Evolutionary conservation across 2,797 vertebrate species (phyloP), one percentile per base, ranked within the genome.

Genomic region (Ataeniobius toweri): DNA sequence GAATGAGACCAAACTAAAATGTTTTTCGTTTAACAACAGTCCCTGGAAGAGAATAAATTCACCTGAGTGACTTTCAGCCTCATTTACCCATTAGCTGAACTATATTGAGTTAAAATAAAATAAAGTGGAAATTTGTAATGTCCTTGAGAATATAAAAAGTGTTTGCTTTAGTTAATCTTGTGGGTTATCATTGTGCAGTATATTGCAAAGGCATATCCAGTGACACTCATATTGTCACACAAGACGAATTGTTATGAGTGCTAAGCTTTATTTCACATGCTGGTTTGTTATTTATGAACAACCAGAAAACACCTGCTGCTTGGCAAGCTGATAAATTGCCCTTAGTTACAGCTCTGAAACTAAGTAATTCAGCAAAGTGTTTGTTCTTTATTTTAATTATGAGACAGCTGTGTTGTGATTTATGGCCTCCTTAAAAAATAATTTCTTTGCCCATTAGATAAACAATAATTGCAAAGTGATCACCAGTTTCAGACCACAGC

Each of bases 391-490:
- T 77, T 70, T 84, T 77, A 85, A 77, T 83, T 74, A 41, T 53
- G 12, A 74, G 78, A 83, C 84, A 88, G 87, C 81, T 80, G 79
- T 0, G 8, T 22, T 73, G 48, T 83, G 79, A 90, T 88, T 88
- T 56, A 91, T 83, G 53, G 75, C 75, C 61, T 81, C 50, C 56
- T 75, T 69, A 77, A 78, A 36, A 87, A 53, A 69, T 50, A 24
- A 50, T 77, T 72, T 78, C 13, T 75, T 75, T 77, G 56, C 68
- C 56, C 67, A 26, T 84, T 73, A 85, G 39, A 74, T 80, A 73
- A 75, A 77, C 65, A 53, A 84, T 76, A 84, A 80, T 83, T 80
- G 74, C 18, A 78, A 73, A 73, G n/a, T 50, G 79, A 84, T 84
- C n/a, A 82, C 81, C 76, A 56, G 74, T 78, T 79, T 73, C 50